Conservation (phyloP, 2,888 invertebrate species). For the Agrochola lota region DNA sequence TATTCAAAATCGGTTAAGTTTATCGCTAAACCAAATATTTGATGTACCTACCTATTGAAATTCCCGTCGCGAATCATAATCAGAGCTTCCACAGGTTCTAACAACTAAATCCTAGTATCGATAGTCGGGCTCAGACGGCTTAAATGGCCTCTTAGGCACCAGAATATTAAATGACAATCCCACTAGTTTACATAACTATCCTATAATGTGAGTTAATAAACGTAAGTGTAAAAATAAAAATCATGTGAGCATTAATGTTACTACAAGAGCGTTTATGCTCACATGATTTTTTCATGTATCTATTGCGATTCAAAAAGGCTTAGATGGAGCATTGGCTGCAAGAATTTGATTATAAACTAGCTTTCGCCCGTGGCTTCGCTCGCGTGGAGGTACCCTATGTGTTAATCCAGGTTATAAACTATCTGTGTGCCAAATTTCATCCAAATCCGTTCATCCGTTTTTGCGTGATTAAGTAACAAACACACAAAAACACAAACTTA, state of each 20-base stretch:
- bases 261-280: background rate
- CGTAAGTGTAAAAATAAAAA: no score
- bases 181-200: conserved; percentile 36
- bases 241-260: background rate
- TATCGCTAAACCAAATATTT: conserved; percentile 27
- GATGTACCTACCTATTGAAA: conserved; percentile 24
- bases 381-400: no score
- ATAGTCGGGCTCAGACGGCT: conserved; percentile 56
- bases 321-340: background rate
- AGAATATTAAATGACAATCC: conserved; percentile 61
- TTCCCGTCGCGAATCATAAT: conserved; percentile 33
- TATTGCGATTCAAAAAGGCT: background rate
- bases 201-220: conserved; percentile 6
- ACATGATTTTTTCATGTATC: background rate
- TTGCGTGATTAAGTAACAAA: no score
- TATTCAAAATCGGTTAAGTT: background rate
- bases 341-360: no score
- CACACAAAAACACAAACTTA: no score
- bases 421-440: no score
- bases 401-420: no score
- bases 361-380: no score
- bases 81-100: conserved; percentile 44
- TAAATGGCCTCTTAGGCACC: conserved; percentile 49
- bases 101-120: conserved; percentile 52
- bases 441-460: no score